Percentiles rank a stretch among this genome's conserved stretches.
Evolutionary conservation across 2,888 invertebrate genomes (phyloP).

Genomic region (Ariolimax columbianus): DNA sequence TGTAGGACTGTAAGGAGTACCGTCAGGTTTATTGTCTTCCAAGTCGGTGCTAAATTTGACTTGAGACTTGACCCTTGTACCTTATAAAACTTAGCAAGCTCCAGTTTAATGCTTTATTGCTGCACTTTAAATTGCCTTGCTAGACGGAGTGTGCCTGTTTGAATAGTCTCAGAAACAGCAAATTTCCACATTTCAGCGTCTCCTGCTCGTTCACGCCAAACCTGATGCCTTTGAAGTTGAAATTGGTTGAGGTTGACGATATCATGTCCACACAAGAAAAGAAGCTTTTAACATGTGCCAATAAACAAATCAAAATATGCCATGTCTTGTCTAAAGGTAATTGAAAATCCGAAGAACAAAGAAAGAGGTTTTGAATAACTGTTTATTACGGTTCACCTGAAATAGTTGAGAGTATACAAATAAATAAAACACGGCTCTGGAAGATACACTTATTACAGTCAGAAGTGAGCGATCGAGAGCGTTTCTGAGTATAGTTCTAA

Average conservation of each 20-base stretch:
- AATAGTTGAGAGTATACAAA: no score
- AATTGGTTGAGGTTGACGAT: background rate
- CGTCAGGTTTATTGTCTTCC: slow-evolving; percentile 12
- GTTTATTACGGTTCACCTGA: no score
- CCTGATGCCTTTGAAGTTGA: slow-evolving; percentile 18
- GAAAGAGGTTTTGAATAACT: background rate
- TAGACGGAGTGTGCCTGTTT: background rate
- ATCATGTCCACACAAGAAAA: background rate
- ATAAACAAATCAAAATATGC: background rate
- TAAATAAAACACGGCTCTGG: no score
- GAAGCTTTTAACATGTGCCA: background rate
- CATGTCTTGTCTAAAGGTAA: background rate
- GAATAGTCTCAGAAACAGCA: slow-evolving; percentile 3
- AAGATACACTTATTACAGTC: no score
- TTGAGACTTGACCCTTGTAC: slow-evolving; percentile 8
- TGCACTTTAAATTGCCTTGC: background rate
- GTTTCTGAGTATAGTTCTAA: no score
- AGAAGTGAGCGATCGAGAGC: no score
- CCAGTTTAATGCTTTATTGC: slow-evolving; percentile 21
- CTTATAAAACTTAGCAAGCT: background rate
- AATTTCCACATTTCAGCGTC: background rate
- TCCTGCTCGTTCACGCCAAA: background rate
- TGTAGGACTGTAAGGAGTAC: background rate
- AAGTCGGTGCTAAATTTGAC: slow-evolving; percentile 19
- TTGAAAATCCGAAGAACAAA: background rate